Base-by-base conservation (phyloP, 2,888 invertebrate genomes). In the Caenorhabditis parvicauda region DNA sequence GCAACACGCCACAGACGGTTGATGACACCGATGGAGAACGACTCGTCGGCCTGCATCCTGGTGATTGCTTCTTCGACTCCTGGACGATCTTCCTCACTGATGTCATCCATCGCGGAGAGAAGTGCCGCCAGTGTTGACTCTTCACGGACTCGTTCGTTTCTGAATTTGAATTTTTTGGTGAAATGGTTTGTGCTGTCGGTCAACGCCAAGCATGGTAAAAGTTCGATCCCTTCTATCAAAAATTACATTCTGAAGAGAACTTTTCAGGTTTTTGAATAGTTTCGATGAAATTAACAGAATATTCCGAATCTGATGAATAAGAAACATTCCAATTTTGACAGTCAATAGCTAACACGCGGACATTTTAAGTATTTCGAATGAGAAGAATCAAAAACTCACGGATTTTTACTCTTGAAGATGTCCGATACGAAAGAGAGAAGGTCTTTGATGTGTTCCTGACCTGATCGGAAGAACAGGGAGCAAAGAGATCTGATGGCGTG, bases 401-500 rank as follows among this genome's bases (percentile, higher is more conserved):
- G 41, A 32, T 72, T 44, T 41, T 45, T 22, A 52, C 74, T 74
- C 43, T 62, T 59, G 46, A 72, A 67, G 47, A 72, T 64, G 7
- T 62, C 46, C 25, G 51, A 48, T 1, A 65, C 69, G 4, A 64
- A 62, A 4, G 66, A 58, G 12, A 69, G 43, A 9, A 74, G 41
- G 25, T 64, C 60, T 7, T 65, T 59, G 7, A 54, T 28, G 1
- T 68, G 42, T 28, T 65, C 62, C 9, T 59, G 22, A 28, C 58
- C 53, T 32, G 66, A 62, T 22, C 70, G 54, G 72, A 72, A 74
- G 12, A 74, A 64, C 1, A 74, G 51, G 14, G 64, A 69, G 53
- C 59, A 70, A 64, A 62, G 62, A 24, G 53, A 49, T 12, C 69
- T 57, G 21, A 70, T 64, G 6, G 69, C 69, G 25, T 41, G 35